Base-by-base conservation (phyloP, 2,888 invertebrate genomes). In the Leucania comma region DNA sequence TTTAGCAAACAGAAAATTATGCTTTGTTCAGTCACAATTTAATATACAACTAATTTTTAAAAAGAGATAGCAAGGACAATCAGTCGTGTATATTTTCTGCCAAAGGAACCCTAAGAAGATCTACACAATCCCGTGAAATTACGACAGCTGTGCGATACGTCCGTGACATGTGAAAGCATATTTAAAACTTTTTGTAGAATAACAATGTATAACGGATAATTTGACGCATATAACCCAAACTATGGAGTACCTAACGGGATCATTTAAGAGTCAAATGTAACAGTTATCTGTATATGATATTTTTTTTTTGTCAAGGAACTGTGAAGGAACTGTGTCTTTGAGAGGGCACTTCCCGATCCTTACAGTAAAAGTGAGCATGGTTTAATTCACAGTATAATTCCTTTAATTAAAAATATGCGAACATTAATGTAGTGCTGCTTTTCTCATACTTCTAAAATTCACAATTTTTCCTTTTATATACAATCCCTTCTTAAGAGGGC, bases 131-230 rank as follows among this genome's bases (percentile, higher is more conserved):
- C 87, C 90, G 88, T 92, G 89, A 91, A 92, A 91, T 90, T 80
- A 86, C 77, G 84, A 86, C 93, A 93, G 89, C 88, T 93, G 93
- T 68, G 69, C 72, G 86, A 89, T 87, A 71, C 67, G 62, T 80
- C 69, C 84, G 81, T 84, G 88, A 84, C 86, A 86, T 83, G 82
- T 79, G 81, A 78, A 78, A 83, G 70, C 66, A 68, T 70, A 64
- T 74, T 77, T 65, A 59, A 68, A 60, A 26, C 32, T 69, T 81
- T 82, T 81, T 78, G 71, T 75, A 82, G 70, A 68, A 74, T 58
- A 69, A 78, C 76, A 84, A 85, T 80, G 70, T 77, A 84, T 84
- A 87, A 85, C 72, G 75, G 83, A 83, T 88, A 86, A 88, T 87
- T 83, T 84, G 69, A 74, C 82, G 82, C 86, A 85, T 80, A 78